Conservation (phyloP, 1,140 invertebrate genomes). For the Penaeus japonicus region DNA sequence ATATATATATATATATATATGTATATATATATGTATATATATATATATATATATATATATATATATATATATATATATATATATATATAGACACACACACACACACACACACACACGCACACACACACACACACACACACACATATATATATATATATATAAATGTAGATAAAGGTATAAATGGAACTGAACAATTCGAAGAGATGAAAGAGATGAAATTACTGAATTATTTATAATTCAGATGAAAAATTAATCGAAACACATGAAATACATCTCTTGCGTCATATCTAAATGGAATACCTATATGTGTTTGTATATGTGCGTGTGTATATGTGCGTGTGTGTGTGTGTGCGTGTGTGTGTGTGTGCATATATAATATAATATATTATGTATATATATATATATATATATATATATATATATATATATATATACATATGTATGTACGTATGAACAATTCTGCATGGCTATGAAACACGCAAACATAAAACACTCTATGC, state of each 20-base stretch:
- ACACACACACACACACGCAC: neutral
- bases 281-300: too few relatives aligned
- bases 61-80: neutral
- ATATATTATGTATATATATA: neutral
- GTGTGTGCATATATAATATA: neutral
- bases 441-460: neutral
- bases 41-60: neutral
- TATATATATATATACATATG: neutral
- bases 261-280: too few relatives aligned
- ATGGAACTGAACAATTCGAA: too few relatives aligned
- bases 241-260: too few relatives aligned
- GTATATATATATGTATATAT: constrained; percentile 5
- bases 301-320: too few relatives aligned
- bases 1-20: neutral
- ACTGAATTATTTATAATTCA: too few relatives aligned
- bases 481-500: neutral
- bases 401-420: neutral
- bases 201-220: too few relatives aligned
- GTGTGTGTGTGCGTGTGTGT: neutral
- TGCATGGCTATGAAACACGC: neutral
- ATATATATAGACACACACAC: neutral
- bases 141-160: neutral
- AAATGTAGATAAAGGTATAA: too few relatives aligned
- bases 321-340: neutral
- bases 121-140: neutral